phyloP scores from a whole-genome alignment of 2,888 invertebrate species.

The Blastobasis lacticolella region DNA sequence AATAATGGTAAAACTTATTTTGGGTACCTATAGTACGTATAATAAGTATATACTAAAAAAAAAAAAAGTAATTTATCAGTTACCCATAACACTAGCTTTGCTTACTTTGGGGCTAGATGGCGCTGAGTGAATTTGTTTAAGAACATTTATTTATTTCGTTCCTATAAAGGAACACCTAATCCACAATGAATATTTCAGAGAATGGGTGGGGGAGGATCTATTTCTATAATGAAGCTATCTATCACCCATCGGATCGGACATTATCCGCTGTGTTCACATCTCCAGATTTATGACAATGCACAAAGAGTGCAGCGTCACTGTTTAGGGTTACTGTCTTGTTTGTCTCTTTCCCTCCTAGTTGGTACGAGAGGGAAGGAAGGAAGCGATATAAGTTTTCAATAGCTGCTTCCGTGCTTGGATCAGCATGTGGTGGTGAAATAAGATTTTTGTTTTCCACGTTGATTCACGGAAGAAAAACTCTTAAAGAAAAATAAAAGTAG shows the following conservation, averaged over 20 bases:
- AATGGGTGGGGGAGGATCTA: neutral
- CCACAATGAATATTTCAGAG: too few relatives aligned
- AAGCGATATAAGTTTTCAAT: slow-evolving; percentile 2
- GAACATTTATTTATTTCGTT: too few relatives aligned
- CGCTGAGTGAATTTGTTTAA: too few relatives aligned
- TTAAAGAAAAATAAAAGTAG: neutral
- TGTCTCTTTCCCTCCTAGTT: neutral
- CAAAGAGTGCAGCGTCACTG: slow-evolving; percentile 22
- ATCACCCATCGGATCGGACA: slow-evolving; percentile 12
- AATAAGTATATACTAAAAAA: too few relatives aligned
- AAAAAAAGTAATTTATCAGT: too few relatives aligned
- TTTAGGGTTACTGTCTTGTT: slow-evolving; percentile 1
- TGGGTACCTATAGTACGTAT: too few relatives aligned
- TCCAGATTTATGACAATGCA: slow-evolving; percentile 27
- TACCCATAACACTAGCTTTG: too few relatives aligned
- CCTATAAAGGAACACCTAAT: too few relatives aligned
- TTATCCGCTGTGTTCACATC: slow-evolving; percentile 21
- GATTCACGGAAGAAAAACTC: too few relatives aligned
- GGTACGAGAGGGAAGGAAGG: neutral
- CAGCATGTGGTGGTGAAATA: neutral
- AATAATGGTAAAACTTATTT: too few relatives aligned
- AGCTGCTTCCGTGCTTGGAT: slow-evolving; percentile 3
- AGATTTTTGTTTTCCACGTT: too few relatives aligned
- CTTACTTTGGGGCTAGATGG: too few relatives aligned
- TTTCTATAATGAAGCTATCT: slow-evolving; percentile 12